phyloP scores from a whole-genome alignment of 2,797 vertebrate genomes.

The Bucorvus abyssinicus region DNA sequence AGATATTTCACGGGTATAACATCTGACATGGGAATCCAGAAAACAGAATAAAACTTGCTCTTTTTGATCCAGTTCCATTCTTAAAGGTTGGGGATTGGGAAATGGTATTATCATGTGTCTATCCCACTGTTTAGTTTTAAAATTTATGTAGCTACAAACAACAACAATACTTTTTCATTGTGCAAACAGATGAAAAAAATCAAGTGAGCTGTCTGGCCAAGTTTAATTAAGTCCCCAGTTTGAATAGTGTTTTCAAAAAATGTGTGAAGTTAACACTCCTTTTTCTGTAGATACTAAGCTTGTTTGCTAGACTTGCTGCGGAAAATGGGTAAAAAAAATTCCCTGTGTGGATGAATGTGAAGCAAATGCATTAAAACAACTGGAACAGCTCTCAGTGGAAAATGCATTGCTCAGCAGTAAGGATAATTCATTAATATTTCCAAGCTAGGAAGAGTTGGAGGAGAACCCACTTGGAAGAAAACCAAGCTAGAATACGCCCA shows the following conservation, averaged over 20 bases:
- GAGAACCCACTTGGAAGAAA: conserved; percentile 31
- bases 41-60: background rate
- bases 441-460: conserved; percentile 35
- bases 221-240: background rate
- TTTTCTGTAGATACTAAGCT: background rate
- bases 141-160: background rate
- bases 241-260: background rate
- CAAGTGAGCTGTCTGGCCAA: background rate
- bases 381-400: conserved; percentile 34
- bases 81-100: background rate
- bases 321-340: background rate
- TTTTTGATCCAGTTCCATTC: background rate
- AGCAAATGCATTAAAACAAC: conserved; percentile 20
- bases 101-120: background rate
- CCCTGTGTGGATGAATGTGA: background rate
- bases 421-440: conserved; percentile 59
- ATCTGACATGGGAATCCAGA: background rate
- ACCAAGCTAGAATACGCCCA: conserved; percentile 27
- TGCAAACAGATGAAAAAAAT: background rate
- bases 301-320: background rate
- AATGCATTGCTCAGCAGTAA: conserved; percentile 41
- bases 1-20: background rate
- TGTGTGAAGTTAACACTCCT: background rate
- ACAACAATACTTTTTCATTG: background rate
- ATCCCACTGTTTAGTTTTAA: background rate